Evolutionary conservation across 2,113 vertebrate genomes (phyloP).

Genomic region (Gallinago media): DNA sequence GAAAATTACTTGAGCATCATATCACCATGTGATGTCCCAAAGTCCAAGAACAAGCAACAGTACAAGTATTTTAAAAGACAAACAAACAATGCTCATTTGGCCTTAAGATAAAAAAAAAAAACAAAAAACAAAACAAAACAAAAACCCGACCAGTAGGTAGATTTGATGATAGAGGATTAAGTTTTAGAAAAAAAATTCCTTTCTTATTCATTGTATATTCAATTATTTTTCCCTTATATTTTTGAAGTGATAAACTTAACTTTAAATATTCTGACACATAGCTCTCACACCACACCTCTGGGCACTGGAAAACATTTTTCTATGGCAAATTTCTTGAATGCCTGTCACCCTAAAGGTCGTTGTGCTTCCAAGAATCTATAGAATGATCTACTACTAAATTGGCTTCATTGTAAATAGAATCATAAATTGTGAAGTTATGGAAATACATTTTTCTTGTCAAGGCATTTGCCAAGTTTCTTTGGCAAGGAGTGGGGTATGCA

Average conservation of each 20-base stretch:
- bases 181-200: neutral
- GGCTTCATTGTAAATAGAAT: neutral
- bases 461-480: neutral
- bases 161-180: neutral
- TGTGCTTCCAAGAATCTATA: neutral
- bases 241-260: neutral
- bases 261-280: neutral
- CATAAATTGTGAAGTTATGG: neutral
- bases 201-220: neutral
- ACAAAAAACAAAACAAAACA: neutral
- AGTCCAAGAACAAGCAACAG: neutral
- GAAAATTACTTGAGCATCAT: neutral
- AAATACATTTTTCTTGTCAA: neutral
- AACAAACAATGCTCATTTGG: neutral
- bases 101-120: neutral
- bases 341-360: neutral
- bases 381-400: neutral
- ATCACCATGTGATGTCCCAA: neutral
- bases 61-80: neutral
- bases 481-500: neutral
- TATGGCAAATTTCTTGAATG: neutral
- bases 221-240: neutral
- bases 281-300: neutral
- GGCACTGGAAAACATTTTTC: neutral
- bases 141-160: neutral